Evolutionary conservation across 1,140 invertebrate genomes (phyloP).

Genomic region (Tetragonula clypearis): DNA sequence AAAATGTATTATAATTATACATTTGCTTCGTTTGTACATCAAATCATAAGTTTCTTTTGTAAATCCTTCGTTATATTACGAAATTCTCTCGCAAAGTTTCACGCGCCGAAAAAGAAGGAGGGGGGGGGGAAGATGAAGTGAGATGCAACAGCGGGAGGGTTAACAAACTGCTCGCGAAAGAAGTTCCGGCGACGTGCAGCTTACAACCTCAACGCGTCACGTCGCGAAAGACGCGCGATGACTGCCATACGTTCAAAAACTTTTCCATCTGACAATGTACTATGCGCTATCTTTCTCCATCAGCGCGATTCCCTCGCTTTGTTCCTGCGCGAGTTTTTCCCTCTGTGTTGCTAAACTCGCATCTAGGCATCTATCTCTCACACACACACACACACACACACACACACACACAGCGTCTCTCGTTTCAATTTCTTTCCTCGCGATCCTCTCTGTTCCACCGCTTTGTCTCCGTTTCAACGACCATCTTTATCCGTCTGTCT

Average conservation of each 20-base stretch:
- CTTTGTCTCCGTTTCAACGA: conserved; percentile 16
- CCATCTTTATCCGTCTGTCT: conserved; percentile 22
- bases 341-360: background rate
- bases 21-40: too few relatives aligned
- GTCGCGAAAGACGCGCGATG: background rate
- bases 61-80: too few relatives aligned
- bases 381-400: too few relatives aligned
- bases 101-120: too few relatives aligned
- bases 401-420: background rate
- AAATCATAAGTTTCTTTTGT: too few relatives aligned
- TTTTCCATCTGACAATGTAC: background rate
- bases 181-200: background rate
- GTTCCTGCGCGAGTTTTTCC: background rate
- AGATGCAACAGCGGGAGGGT: background rate
- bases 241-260: background rate
- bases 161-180: background rate
- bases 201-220: background rate
- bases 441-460: background rate
- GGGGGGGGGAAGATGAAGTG: background rate
- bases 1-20: too few relatives aligned
- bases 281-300: background rate
- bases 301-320: background rate
- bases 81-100: too few relatives aligned
- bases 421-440: conserved; percentile 20
- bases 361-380: background rate